Evolutionary conservation across 1,140 invertebrate species (phyloP), one percentile per base, ranked within the genome.

Genomic region (Pachyrhynchus sulphureomaculatus): DNA sequence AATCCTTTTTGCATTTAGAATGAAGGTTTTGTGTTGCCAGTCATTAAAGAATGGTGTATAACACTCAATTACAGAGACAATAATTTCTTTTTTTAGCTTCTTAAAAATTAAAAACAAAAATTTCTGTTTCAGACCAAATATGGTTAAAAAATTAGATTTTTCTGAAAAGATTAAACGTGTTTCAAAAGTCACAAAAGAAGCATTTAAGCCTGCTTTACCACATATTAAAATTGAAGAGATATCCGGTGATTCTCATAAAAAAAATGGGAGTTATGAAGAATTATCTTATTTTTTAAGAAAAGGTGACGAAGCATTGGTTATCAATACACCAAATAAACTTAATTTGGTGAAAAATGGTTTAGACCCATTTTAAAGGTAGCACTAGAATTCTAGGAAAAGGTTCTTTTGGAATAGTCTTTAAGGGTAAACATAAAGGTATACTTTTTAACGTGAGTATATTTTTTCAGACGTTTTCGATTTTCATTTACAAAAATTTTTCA

Each of bases 341-440:
- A 29, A 72, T 52, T 52, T 75, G 42, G 47, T 69, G 24, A 52
- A 68, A 65, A 66, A 63, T 56, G 74, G 74, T 15, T 49, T 73
- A n/a, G 13, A 26, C 49, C 1, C 32, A 51, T 5, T 48, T 58
- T 8, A 44, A 53, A 42, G 24, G 66, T 37, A 3, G 15, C 21
- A 48, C 67, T 1, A 67, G 65, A 48, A 62, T 75, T 39, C 49
- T 76, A 37, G 74, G 74, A 29, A 63, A 63, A 62, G 74, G 74
- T 17, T 45, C 59, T 12, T 76, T 73, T 67, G 74, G 74, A 2
- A 73, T 63, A 15, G 74, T 76, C 39, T 62, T 76, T 29, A 70
- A 65, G 59, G 72, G 70, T 17, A 58, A 55, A 23, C 67, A 73
- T 62, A 62, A 68, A 65, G 71, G 73, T 75, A 66, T 57, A 53